Evolutionary conservation across 64 coral and sea anemone species (phyloP).

Genomic region (Exaiptasia diaphana): DNA sequence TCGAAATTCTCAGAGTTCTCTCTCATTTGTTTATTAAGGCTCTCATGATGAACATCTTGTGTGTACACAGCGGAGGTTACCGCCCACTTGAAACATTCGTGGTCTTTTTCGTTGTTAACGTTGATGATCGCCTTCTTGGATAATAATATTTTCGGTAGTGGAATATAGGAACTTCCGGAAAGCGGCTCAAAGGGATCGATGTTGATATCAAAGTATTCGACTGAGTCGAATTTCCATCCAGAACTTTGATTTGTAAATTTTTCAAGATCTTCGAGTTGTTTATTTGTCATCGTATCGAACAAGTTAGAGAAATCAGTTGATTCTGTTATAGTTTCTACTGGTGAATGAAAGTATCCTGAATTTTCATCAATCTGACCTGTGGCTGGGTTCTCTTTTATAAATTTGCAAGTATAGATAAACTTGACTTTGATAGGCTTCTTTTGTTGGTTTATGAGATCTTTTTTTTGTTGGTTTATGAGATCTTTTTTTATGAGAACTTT

Average conservation of each 20-base stretch:
- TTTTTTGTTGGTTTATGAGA: too few species aligned
- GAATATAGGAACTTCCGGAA: neutral
- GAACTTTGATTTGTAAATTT: neutral
- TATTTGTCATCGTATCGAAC: neutral
- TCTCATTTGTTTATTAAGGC: neutral
- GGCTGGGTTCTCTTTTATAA: neutral
- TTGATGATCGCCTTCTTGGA: neutral
- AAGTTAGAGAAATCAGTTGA: neutral
- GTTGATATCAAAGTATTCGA: neutral
- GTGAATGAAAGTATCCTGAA: neutral
- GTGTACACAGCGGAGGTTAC: neutral
- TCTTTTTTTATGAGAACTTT: too few species aligned
- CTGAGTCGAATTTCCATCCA: neutral
- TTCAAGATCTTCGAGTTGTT: neutral
- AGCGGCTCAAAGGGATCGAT: neutral
- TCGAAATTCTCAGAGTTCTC: neutral
- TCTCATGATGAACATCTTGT: neutral
- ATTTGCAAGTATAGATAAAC: neutral
- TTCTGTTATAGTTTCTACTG: neutral
- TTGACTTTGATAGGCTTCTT: conserved; percentile 3
- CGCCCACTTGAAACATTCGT: conserved; percentile 48
- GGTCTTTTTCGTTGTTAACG: too few species aligned
- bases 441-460: neutral
- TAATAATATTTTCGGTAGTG: neutral
- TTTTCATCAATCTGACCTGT: neutral